Conservation (phyloP, 1,140 invertebrate genomes). For the Anadara kagoshimensis region DNA sequence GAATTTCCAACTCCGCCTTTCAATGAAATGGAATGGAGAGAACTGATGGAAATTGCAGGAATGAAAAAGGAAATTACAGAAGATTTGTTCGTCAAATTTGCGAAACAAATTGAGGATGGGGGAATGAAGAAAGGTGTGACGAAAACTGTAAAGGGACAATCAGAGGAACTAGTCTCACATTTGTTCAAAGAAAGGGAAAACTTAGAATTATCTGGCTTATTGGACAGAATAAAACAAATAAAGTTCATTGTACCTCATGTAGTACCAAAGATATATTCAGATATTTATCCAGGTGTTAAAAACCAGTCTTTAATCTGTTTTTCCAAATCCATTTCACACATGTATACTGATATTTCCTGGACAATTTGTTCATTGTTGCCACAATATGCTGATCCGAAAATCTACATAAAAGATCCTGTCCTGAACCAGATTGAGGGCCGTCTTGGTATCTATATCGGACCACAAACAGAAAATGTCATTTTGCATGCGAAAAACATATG, state of each 20-base stretch:
- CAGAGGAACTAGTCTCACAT: background rate
- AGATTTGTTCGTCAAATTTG: constrained; percentile 6
- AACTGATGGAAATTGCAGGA: constrained; percentile 5
- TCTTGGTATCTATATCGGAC: too few relatives aligned
- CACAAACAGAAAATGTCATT: too few relatives aligned
- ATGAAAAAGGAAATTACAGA: too few relatives aligned
- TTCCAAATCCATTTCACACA: background rate
- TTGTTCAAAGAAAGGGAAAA: background rate
- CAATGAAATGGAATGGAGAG: background rate
- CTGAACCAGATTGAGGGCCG: too few relatives aligned
- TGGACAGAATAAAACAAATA: too few relatives aligned
- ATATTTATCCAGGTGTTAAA: background rate
- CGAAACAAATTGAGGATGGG: background rate
- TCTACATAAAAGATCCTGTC: too few relatives aligned
- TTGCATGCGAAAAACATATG: too few relatives aligned
- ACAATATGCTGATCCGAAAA: too few relatives aligned
- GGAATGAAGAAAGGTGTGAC: background rate
- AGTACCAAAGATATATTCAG: background rate
- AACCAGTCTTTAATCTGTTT: background rate
- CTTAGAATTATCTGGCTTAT: too few relatives aligned
- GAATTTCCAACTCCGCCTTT: constrained; percentile 4
- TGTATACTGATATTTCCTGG: background rate
- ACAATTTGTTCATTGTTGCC: too few relatives aligned
- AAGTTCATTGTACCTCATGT: too few relatives aligned
- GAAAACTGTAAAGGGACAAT: too few relatives aligned